These are phyloP conservation scores for Theocolax elegans DNA, from an alignment of 1,140 invertebrate species.

Conservation along the genomic window DNA sequence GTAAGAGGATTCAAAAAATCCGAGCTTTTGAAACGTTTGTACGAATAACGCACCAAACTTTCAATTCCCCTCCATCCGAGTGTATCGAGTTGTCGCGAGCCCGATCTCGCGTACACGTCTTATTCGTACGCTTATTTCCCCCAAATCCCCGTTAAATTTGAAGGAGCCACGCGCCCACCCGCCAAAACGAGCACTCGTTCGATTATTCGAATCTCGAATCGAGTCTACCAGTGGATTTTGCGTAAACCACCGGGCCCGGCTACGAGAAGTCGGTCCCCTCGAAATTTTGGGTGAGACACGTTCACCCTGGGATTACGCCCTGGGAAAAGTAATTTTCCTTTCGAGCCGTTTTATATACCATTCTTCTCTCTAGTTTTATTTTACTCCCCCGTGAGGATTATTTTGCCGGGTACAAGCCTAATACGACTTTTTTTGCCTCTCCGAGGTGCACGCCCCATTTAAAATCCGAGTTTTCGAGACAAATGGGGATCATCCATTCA, in stretches of 20 bases:
- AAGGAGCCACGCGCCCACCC: constrained; percentile 20
- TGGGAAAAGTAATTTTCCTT: constrained; percentile 10
- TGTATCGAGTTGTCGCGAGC: too few relatives aligned
- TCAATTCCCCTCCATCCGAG: too few relatives aligned
- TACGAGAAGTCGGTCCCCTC: neutral
- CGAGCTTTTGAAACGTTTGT: neutral
- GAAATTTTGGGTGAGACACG: neutral
- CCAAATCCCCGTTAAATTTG: constrained; percentile 52
- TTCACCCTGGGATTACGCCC: constrained; percentile 5
- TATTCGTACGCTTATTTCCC: constrained; percentile 52
- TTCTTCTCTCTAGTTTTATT: neutral
- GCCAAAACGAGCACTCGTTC: neutral
- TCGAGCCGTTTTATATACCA: neutral
- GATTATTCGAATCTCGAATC: neutral
- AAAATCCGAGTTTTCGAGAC: too few relatives aligned
- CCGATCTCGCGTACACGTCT: too few relatives aligned
- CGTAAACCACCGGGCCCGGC: too few relatives aligned
- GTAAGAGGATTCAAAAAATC: constrained; percentile 12
- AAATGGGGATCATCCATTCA: too few relatives aligned
- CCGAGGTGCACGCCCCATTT: too few relatives aligned
- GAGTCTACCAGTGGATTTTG: neutral
- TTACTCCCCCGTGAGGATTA: neutral
- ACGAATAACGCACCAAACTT: neutral
- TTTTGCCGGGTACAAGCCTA: neutral
- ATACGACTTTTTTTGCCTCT: neutral